A percentile compares a stretch with the other conserved stretches of the same genome.
Evolutionary conservation across 2,113 vertebrate genomes (phyloP).

Genomic region (Porphyrio hochstetteri): DNA sequence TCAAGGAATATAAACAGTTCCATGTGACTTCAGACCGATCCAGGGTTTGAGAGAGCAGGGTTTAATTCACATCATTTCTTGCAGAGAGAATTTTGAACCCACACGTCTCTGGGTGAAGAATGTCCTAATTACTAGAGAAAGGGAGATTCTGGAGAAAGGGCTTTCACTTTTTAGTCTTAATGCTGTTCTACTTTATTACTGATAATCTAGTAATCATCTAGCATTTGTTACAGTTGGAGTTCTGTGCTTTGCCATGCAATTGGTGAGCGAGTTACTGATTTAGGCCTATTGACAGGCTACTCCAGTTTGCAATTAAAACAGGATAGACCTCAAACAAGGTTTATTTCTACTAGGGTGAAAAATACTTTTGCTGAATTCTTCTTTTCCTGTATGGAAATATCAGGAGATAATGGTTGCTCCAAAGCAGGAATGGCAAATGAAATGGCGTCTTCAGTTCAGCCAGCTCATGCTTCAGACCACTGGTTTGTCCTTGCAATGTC

Average conservation of each 20-base stretch:
- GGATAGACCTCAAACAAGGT: not conserved
- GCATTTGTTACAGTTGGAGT: not conserved
- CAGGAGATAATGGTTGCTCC: not conserved
- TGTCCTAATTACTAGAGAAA: not conserved
- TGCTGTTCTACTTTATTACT: not conserved
- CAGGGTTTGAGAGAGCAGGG: slow-evolving; percentile 11
- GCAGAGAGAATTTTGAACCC: slow-evolving; percentile 32
- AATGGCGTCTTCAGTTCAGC: not conserved
- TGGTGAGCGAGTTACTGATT: not conserved
- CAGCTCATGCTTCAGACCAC: rapidly evolving
- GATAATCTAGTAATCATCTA: not conserved
- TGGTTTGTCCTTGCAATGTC: not conserved
- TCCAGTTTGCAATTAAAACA: not conserved
- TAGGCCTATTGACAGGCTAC: not conserved
- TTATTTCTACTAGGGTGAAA: not conserved
- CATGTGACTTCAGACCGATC: slow-evolving; percentile 45
- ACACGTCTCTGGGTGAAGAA: not conserved
- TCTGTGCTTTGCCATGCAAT: not conserved
- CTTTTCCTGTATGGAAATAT: not conserved
- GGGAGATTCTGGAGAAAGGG: not conserved
- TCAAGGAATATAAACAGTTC: slow-evolving; percentile 59
- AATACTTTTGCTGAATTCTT: not conserved
- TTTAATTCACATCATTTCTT: slow-evolving; percentile 25
- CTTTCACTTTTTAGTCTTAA: not conserved
- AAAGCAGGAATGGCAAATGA: not conserved